These are phyloP conservation scores for Benthosema pterotum DNA, from an alignment of 2,797 vertebrate genomes.

Conservation along the genomic window DNA sequence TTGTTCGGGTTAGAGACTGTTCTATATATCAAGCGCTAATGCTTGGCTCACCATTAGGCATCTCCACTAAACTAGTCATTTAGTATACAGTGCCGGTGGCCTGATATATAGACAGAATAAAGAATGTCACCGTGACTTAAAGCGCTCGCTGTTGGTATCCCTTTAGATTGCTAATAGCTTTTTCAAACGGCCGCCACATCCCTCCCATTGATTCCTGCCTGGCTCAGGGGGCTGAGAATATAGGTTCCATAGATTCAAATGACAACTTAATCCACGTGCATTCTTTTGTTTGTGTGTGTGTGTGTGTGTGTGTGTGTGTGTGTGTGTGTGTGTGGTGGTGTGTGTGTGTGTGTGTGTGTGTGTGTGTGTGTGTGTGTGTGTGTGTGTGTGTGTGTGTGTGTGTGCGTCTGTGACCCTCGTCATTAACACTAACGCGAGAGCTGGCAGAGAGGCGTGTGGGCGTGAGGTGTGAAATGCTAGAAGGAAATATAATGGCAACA, in stretches of 20 bases:
- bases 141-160: slow-evolving; percentile 43
- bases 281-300: slow-evolving; percentile 42
- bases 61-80: slow-evolving; percentile 47
- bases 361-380: slow-evolving; percentile 6
- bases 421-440: slow-evolving; percentile 32
- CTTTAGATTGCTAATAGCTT: slow-evolving; percentile 60
- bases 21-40: slow-evolving; percentile 56
- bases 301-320: slow-evolving; percentile 38
- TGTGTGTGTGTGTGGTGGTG: slow-evolving; percentile 7
- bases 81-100: slow-evolving; percentile 47
- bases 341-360: slow-evolving; percentile 8
- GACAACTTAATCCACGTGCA: slow-evolving; percentile 58
- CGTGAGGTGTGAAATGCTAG: slow-evolving; percentile 65
- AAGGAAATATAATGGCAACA: slow-evolving; percentile 62
- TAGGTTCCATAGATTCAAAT: slow-evolving; percentile 60
- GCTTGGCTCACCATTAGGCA: slow-evolving; percentile 55
- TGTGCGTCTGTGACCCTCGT: slow-evolving; percentile 41
- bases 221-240: slow-evolving; percentile 44
- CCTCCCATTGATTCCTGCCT: slow-evolving; percentile 49
- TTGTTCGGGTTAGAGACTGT: slow-evolving; percentile 39
- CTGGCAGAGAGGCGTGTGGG: slow-evolving; percentile 56
- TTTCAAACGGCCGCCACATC: slow-evolving; percentile 36
- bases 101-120: slow-evolving; percentile 59
- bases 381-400: not conserved
- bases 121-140: slow-evolving; percentile 61